Evolutionary conservation across 37 sponge, comb jelly and placozoan species (phyloP), one percentile per base, ranked within the genome.

Genomic region (Theonella swinhoei): DNA sequence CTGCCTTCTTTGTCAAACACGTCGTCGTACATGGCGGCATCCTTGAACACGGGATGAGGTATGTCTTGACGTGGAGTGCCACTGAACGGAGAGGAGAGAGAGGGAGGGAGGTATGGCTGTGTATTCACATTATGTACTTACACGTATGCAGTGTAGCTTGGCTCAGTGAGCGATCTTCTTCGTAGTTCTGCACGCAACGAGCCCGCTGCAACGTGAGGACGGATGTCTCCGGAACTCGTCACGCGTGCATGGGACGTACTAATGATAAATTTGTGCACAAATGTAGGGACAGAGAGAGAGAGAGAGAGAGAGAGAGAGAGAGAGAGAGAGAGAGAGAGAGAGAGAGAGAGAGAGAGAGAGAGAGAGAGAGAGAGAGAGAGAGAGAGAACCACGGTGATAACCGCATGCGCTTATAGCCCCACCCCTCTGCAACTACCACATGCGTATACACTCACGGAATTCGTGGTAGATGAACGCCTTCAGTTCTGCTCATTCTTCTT

Each of bases 11-110:
- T 96, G 75, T 93, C 94, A 79, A 96, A 96, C 70, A 93, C 94
- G 38, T 93, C 96, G 26, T 96, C 96, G 64, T 83, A 96, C 96
- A 90, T 86, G 24, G 91, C 93, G 59, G 94, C 83, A 72, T 96
- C 91, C 25, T 68, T 33, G 74, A 80, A 88, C n/a, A 96, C 91
- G 4, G 80, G 67, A 14, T 67, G 66, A 17, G 96, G 96, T 0
- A 96, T 70, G 42, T 96, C 96, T 61, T 96, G 94, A 67, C 96
- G 74, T 43, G 96, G 96, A 3, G 91, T 84, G 0, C 96, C 91
- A n/a, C 94, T 94, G 39, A 1, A 31, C 35, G 61, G 43, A 34
- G 20, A 40, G 14, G 28, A 9, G 24, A 2, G 34, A 30, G 37
- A 33, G 24, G 77, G 24, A 23, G 35, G 37, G 7, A 9, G 40